Percentiles rank a stretch among this genome's conserved stretches.
Conservation (phyloP, 2,113 vertebrate genomes). For the Paramisgurnus dabryanus region DNA sequence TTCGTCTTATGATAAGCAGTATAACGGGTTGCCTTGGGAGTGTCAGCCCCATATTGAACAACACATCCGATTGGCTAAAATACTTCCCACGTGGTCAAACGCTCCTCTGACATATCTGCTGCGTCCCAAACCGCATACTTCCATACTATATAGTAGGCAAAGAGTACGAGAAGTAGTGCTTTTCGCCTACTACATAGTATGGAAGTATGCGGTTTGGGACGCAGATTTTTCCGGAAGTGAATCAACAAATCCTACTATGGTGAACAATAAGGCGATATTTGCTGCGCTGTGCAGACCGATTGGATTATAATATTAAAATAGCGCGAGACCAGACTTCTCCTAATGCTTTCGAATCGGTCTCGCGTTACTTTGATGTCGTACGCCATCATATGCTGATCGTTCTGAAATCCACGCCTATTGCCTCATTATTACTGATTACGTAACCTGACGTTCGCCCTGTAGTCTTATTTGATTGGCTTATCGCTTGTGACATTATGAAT, state of each 20-base stretch:
- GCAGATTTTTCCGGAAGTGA: slow-evolving; percentile 4
- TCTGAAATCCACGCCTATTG: background rate
- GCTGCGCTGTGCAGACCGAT: no score
- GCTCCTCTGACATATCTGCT: background rate
- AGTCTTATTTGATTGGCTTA: background rate
- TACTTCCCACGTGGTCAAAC: slow-evolving; percentile 15
- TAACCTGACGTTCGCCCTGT: background rate
- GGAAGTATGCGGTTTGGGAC: no score
- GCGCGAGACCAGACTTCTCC: no score
- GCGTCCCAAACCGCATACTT: no score
- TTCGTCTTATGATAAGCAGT: background rate
- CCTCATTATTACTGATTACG: background rate
- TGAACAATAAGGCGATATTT: background rate
- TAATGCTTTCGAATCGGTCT: no score
- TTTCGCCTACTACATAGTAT: no score
- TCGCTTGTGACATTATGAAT: no score
- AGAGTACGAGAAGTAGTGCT: no score
- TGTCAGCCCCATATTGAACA: slow-evolving; percentile 29
- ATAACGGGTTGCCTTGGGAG: slow-evolving; percentile 1
- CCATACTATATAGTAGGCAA: no score
- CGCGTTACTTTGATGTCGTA: no score
- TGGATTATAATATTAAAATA: no score
- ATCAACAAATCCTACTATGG: slow-evolving; percentile 6
- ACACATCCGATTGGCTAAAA: slow-evolving; percentile 43
- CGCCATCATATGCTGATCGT: no score